These are phyloP conservation scores for Drosophila lini DNA, from an alignment of 1,140 invertebrate genomes.

Conservation along the genomic window DNA sequence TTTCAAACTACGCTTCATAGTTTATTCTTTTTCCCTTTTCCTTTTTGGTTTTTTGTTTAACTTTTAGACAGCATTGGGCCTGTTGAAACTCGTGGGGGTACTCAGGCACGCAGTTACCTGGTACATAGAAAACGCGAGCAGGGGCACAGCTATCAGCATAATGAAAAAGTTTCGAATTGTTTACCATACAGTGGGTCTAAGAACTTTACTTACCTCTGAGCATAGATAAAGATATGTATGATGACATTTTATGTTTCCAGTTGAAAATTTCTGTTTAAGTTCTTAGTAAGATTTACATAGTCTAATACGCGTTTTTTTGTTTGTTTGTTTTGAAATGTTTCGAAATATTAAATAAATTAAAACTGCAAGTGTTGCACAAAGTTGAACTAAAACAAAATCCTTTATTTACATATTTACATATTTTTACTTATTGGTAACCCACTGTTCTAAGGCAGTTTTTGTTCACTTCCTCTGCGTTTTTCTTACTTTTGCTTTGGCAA, in stretches of 20 bases:
- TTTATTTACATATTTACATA: not conserved
- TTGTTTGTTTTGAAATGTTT: not conserved
- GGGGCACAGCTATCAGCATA: constrained; percentile 67
- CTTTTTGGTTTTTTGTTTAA: constrained; percentile 50
- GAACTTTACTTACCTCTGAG: constrained; percentile 2
- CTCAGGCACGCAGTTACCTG: constrained; percentile 37
- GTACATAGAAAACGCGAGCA: constrained; percentile 16
- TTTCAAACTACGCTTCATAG: constrained; percentile 55
- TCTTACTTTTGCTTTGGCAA: constrained; percentile 45
- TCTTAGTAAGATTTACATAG: not conserved
- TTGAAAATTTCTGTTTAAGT: not conserved
- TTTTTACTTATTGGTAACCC: constrained; percentile 8
- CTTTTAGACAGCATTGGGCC: constrained; percentile 57
- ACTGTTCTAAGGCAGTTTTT: constrained; percentile 30
- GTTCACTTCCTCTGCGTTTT: constrained; percentile 53
- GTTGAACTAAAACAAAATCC: not conserved
- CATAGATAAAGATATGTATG: not conserved
- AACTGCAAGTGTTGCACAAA: not conserved
- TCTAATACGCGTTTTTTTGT: too few relatives aligned
- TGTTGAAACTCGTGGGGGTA: constrained; percentile 34
- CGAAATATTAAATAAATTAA: not conserved
- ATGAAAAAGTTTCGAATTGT: constrained; percentile 77
- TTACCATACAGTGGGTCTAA: constrained; percentile 62
- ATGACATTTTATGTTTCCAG: not conserved
- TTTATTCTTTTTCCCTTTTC: constrained; percentile 34